These are phyloP conservation scores for Philhelius pedissequus DNA, from an alignment of 2,888 invertebrate species.

Conservation along the genomic window DNA sequence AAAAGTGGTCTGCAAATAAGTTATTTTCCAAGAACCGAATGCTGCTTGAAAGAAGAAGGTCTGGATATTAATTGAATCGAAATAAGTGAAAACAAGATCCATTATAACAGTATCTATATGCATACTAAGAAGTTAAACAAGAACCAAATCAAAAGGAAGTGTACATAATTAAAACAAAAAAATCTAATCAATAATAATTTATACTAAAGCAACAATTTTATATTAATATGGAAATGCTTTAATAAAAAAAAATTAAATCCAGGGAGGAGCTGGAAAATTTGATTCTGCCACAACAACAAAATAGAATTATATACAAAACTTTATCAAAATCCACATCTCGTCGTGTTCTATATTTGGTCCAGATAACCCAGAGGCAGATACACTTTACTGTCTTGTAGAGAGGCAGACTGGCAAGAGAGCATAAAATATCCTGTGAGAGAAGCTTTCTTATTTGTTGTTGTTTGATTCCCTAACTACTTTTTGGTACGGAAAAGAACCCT, in stretches of 20 bases:
- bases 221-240: background rate
- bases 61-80: background rate
- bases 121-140: background rate
- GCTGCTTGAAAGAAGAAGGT: background rate
- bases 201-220: constrained; percentile 40
- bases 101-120: background rate
- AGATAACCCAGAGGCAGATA: constrained; percentile 47
- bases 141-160: background rate
- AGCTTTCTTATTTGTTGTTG: constrained; percentile 43
- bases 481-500: background rate
- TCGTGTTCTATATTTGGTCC: constrained; percentile 49
- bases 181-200: background rate
- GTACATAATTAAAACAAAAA: background rate
- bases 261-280: constrained; percentile 48
- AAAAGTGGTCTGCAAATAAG: constrained; percentile 1
- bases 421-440: background rate
- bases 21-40: background rate
- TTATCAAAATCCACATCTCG: constrained; percentile 56
- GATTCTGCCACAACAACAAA: constrained; percentile 21
- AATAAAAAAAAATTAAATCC: background rate
- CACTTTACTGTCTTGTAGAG: background rate
- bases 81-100: background rate
- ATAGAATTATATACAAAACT: constrained; percentile 39
- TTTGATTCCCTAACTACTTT: constrained; percentile 46
- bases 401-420: background rate